A percentile compares a stretch with the other conserved stretches of the same genome.
Conservation (phyloP, 2,797 vertebrate genomes). For the Aeoliscus strigatus region DNA sequence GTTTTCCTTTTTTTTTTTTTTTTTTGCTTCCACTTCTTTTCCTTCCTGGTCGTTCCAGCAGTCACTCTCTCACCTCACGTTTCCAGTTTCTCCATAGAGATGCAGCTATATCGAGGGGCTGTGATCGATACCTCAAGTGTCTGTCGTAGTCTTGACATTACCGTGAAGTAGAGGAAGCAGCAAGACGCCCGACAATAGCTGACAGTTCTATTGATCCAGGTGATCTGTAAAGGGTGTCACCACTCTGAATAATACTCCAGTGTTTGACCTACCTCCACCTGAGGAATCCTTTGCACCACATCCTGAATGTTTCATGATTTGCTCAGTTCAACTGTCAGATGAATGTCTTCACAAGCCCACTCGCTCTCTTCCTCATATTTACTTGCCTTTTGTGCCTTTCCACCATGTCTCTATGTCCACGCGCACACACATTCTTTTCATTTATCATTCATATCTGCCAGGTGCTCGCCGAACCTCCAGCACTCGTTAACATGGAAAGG, state of each 20-base stretch:
- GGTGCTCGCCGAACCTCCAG: conserved; percentile 18
- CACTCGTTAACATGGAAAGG: conserved; percentile 17
- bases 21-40: conserved; percentile 2
- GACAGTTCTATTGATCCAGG: conserved; percentile 32
- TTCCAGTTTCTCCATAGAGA: too few species aligned
- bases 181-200: conserved; percentile 25
- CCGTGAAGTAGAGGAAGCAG: conserved; percentile 37
- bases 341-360: conserved; percentile 19
- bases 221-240: conserved; percentile 37
- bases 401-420: background rate
- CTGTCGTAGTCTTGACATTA: conserved; percentile 30
- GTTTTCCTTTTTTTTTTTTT: conserved; percentile 7
- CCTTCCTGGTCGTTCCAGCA: background rate
- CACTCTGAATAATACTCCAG: conserved; percentile 7
- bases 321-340: conserved; percentile 31
- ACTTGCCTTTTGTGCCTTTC: conserved; percentile 16
- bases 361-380: conserved; percentile 6
- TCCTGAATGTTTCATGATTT: conserved; percentile 28
- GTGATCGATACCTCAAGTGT: conserved; percentile 45
- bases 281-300: conserved; percentile 9
- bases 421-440: conserved; percentile 1
- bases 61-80: background rate
- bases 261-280: conserved; percentile 19
- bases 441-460: conserved; percentile 4
- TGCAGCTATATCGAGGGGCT: conserved; percentile 23